These are phyloP conservation scores for Elachura formosa DNA, from an alignment of 2,113 vertebrate genomes.

Conservation along the genomic window DNA sequence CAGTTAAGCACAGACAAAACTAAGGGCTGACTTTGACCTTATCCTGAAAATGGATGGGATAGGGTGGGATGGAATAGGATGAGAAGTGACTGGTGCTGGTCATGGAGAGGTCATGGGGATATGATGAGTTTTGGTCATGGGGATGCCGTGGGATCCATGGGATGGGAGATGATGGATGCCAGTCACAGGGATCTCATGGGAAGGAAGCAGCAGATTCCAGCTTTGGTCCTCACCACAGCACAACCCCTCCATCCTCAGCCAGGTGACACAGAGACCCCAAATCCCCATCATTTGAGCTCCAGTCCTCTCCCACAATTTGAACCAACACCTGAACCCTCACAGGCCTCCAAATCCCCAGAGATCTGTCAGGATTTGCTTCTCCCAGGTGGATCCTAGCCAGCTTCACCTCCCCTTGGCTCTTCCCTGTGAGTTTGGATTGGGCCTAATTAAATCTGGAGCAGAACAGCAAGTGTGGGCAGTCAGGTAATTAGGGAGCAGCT, in stretches of 20 bases:
- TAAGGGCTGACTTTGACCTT: not conserved
- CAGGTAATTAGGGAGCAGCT: not conserved
- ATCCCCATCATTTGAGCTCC: not conserved
- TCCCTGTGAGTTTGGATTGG: not conserved
- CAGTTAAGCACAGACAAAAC: not conserved
- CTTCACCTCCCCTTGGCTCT: not conserved
- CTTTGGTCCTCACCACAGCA: not conserved
- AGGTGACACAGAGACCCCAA: not conserved
- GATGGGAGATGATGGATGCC: not conserved
- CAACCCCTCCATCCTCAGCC: not conserved
- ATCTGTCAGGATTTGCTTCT: not conserved
- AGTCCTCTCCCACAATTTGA: accelerated
- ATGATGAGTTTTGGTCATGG: not conserved
- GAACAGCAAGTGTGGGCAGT: not conserved
- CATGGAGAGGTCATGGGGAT: not conserved
- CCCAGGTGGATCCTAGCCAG: accelerated
- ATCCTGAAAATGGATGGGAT: not conserved
- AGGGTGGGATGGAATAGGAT: not conserved
- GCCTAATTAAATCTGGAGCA: not conserved
- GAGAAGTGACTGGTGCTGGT: not conserved
- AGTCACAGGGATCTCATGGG: accelerated
- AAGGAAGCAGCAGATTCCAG: not conserved
- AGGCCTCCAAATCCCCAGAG: accelerated
- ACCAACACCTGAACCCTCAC: not conserved
- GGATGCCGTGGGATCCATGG: no score